These are phyloP conservation scores for Cephus runcator DNA, from an alignment of 2,888 invertebrate species.

Conservation along the genomic window DNA sequence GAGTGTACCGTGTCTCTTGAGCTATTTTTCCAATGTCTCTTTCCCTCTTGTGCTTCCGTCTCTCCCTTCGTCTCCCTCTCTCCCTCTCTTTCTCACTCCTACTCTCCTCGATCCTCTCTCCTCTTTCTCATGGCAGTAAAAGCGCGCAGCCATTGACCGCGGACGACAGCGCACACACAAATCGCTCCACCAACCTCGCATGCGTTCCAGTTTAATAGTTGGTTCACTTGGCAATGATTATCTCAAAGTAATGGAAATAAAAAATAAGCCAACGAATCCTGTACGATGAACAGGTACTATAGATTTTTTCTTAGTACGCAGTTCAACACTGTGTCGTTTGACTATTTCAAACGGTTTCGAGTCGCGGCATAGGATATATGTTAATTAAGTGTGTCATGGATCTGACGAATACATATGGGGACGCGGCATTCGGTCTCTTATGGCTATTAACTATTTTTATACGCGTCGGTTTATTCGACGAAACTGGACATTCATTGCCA, in stretches of 20 bases:
- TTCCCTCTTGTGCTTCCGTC: not conserved
- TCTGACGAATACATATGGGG: not conserved
- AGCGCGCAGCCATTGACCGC: conserved; percentile 19
- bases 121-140: conserved; percentile 20
- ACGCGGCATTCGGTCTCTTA: not conserved
- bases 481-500: not conserved
- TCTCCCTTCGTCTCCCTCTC: conserved; percentile 12
- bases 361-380: not conserved
- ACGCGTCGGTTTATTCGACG: not conserved
- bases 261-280: not conserved
- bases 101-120: conserved; percentile 10
- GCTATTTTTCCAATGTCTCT: conserved; percentile 6
- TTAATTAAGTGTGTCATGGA: not conserved
- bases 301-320: not conserved
- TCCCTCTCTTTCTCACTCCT: conserved; percentile 31
- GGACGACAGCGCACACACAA: not conserved
- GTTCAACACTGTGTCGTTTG: not conserved
- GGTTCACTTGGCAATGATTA: not conserved
- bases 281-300: not conserved
- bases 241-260: not conserved
- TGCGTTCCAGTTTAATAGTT: not conserved
- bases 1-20: not conserved
- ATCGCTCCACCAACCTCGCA: not conserved
- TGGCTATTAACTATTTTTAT: not conserved
- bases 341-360: not conserved